These are phyloP conservation scores for Aricia agestis DNA, from an alignment of 1,140 invertebrate genomes.

Conservation along the genomic window DNA sequence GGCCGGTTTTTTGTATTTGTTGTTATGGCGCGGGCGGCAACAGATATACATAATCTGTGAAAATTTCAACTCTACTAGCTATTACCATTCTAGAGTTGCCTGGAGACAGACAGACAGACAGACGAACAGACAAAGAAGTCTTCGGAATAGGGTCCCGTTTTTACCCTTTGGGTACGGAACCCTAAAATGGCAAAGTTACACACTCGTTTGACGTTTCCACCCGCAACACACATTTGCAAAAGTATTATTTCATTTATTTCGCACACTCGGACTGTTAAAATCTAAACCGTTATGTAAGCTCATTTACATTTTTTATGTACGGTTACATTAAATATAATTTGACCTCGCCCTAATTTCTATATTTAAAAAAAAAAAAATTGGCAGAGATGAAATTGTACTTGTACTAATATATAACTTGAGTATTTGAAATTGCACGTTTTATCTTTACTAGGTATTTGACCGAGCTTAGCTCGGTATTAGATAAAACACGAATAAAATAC, in stretches of 20 bases:
- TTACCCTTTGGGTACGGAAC: too few species aligned
- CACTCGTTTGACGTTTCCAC: too few species aligned
- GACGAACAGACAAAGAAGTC: too few species aligned
- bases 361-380: neutral
- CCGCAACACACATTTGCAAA: neutral
- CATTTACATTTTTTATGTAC: slow-evolving; percentile 8
- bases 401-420: neutral
- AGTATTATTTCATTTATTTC: neutral
- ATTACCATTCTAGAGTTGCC: too few species aligned
- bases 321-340: slow-evolving; percentile 8
- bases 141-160: too few species aligned
- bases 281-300: slow-evolving; percentile 8
- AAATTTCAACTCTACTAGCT: too few species aligned
- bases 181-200: neutral
- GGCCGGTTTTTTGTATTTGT: too few species aligned
- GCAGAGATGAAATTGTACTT: neutral
- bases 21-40: too few species aligned
- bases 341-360: neutral
- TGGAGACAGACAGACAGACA: too few species aligned
- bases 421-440: neutral
- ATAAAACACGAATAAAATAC: too few species aligned
- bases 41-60: too few species aligned
- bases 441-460: neutral
- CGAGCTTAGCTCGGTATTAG: too few species aligned
- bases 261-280: slow-evolving; percentile 1